These are phyloP conservation scores for Coecobrya sp. DNA, from an alignment of 2,888 invertebrate species.

Conservation along the genomic window DNA sequence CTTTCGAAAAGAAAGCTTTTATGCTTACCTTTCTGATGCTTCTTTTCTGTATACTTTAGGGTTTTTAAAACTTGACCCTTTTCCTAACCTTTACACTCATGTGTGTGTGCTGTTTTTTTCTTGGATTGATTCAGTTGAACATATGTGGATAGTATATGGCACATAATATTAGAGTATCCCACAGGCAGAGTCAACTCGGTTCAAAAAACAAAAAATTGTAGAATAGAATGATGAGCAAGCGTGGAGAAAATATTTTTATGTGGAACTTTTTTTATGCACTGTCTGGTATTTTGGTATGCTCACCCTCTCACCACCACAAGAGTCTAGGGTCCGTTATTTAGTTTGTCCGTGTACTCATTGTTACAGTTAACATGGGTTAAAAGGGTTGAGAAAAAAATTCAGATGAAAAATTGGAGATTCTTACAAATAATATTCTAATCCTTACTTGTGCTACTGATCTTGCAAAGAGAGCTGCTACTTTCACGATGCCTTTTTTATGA, in stretches of 20 bases:
- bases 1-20: neutral
- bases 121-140: no score
- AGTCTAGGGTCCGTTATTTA: no score
- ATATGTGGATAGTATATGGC: no score
- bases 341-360: no score
- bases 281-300: no score
- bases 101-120: neutral
- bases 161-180: conserved; percentile 26
- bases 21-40: no score
- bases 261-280: neutral
- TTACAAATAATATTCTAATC: conserved; percentile 35
- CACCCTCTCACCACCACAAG: no score
- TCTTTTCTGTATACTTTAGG: neutral
- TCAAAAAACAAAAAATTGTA: conserved; percentile 41
- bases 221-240: no score
- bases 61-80: conserved; percentile 48
- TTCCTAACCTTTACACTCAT: conserved; percentile 19
- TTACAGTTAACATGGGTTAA: no score
- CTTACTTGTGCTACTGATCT: neutral
- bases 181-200: conserved; percentile 50
- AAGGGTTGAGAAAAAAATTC: no score
- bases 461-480: neutral
- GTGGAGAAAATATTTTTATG: conserved; percentile 15
- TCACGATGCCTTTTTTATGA: conserved; percentile 26
- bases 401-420: neutral